A percentile compares a stretch with the other conserved stretches of the same genome.
Conservation (phyloP, 2,888 invertebrate genomes). For the Lysandra bellargus region DNA sequence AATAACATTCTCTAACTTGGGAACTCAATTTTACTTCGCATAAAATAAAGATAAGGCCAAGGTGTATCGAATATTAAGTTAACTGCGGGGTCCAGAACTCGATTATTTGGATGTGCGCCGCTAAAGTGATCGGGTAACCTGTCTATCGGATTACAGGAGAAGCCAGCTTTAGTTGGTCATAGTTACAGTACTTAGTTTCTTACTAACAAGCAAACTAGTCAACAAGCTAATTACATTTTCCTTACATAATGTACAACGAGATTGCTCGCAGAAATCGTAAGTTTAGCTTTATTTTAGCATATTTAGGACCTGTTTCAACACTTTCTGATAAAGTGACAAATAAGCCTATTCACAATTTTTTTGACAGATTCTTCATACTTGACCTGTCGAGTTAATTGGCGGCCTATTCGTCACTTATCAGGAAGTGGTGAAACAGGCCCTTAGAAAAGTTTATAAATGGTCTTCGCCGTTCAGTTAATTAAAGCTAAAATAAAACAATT, state of each 20-base stretch:
- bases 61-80: constrained; percentile 26
- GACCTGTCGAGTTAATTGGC: no score
- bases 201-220: not conserved
- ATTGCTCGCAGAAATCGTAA: not conserved
- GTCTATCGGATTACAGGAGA: not conserved
- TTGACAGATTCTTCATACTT: no score
- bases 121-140: constrained; percentile 17
- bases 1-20: constrained; percentile 5
- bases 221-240: no score
- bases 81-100: constrained; percentile 18
- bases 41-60: constrained; percentile 18
- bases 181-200: not conserved
- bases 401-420: no score
- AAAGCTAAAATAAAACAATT: no score
- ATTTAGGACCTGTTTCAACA: no score
- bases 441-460: no score
- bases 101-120: constrained; percentile 14
- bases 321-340: no score
- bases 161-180: not conserved
- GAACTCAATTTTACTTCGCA: constrained; percentile 19
- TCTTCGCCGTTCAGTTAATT: no score
- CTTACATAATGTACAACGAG: not conserved
- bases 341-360: no score
- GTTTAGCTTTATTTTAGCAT: no score
- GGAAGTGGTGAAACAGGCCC: no score